These are phyloP conservation scores for Macrosiphum euphorbiae DNA, from an alignment of 2,888 invertebrate species.

Conservation along the genomic window DNA sequence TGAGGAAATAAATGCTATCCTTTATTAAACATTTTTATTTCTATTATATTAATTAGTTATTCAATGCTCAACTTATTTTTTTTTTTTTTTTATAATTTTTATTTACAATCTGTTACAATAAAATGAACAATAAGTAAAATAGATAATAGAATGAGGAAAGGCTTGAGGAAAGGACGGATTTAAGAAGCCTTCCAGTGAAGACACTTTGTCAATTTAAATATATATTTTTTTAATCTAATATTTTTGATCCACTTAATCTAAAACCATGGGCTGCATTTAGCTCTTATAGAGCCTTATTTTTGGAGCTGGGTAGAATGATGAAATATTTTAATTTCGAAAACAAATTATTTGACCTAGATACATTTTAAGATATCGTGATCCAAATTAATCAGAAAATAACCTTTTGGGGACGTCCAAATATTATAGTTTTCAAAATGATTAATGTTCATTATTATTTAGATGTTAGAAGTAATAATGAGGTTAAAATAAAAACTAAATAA, in stretches of 20 bases:
- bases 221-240: not conserved
- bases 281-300: not conserved
- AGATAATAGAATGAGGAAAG: too few species aligned
- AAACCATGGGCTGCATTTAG: not conserved
- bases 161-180: too few species aligned
- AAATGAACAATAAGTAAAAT: too few species aligned
- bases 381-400: not conserved
- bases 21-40: not conserved
- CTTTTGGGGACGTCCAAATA: not conserved
- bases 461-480: not conserved
- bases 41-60: not conserved
- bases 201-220: too few species aligned
- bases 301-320: not conserved
- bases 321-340: not conserved
- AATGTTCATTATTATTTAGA: not conserved
- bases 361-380: not conserved
- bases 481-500: not conserved
- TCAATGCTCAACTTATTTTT: not conserved
- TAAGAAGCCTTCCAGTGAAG: too few species aligned
- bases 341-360: not conserved
- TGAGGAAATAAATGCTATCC: not conserved
- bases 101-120: too few species aligned
- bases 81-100: too few species aligned
- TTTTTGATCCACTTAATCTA: not conserved
- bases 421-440: not conserved